These are phyloP conservation scores for Dryocosmus kuriphilus DNA, from an alignment of 2,888 invertebrate genomes.

Conservation along the genomic window DNA sequence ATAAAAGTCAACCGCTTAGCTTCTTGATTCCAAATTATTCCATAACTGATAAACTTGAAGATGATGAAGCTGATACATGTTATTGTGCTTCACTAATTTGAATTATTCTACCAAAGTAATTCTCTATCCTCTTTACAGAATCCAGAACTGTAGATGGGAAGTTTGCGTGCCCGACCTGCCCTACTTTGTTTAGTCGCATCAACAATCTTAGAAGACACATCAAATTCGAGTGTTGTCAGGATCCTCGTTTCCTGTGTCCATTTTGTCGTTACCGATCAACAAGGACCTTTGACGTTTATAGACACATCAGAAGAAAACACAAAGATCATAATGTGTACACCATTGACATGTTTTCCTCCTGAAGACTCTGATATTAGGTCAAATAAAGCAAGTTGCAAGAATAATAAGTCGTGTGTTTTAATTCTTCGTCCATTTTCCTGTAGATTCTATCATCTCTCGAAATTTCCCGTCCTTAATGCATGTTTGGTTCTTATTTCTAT, in stretches of 20 bases:
- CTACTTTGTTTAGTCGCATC: conserved; percentile 61
- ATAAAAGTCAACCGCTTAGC: conserved; percentile 6
- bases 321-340: conserved; percentile 42
- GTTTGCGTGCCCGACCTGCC: conserved; percentile 60
- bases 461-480: neutral
- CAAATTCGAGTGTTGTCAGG: conserved; percentile 68
- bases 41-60: neutral
- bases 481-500: conserved; percentile 11
- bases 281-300: conserved; percentile 61
- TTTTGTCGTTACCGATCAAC: conserved; percentile 59
- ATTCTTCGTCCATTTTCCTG: neutral
- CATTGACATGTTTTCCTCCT: conserved; percentile 38
- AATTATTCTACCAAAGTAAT: neutral
- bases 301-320: conserved; percentile 67
- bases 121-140: conserved; percentile 14
- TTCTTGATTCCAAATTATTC: neutral
- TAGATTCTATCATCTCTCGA: neutral
- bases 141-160: neutral
- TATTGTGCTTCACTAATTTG: neutral
- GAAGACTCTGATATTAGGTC: neutral
- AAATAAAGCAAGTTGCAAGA: neutral
- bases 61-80: no score
- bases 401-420: neutral
- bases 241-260: conserved; percentile 71
- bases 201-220: conserved; percentile 62